These are phyloP conservation scores for Xanthia icteritia DNA, from an alignment of 2,888 invertebrate genomes.

Conservation along the genomic window DNA sequence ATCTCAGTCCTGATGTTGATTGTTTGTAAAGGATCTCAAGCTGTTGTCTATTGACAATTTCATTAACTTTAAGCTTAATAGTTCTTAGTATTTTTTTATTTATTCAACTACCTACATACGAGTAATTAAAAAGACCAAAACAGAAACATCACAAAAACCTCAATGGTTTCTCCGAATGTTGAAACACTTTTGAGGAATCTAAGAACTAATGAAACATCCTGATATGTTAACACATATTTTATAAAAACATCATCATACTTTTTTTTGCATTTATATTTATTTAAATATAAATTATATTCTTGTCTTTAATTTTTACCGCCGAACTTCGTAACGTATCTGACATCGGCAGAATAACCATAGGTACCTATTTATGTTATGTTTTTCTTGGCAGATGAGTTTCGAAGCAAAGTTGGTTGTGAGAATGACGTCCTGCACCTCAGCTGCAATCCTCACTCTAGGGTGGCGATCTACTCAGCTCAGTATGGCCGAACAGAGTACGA, in stretches of 20 bases:
- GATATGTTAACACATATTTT: too few species aligned
- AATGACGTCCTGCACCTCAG: conserved; percentile 96
- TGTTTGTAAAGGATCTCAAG: background rate
- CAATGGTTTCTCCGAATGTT: background rate
- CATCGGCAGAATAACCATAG: background rate
- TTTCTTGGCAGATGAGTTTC: conserved; percentile 94
- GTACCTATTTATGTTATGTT: background rate
- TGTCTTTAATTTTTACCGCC: background rate
- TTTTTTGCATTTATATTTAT: background rate
- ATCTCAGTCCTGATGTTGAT: background rate
- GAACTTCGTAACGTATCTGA: too few species aligned
- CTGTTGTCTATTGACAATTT: background rate
- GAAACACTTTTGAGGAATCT: background rate
- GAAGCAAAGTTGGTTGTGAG: conserved; percentile 98
- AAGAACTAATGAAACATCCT: too few species aligned
- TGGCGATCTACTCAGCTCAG: conserved; percentile 97
- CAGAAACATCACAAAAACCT: background rate
- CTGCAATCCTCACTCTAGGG: conserved; percentile 96
- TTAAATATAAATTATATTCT: background rate
- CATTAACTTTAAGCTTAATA: background rate
- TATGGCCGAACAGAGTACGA: conserved; percentile 97
- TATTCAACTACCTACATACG: background rate
- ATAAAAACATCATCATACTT: background rate
- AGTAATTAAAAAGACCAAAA: background rate
- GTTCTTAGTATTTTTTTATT: background rate